Base-by-base conservation (phyloP, 2,888 invertebrate species). In the Ceriagrion tenellum region DNA sequence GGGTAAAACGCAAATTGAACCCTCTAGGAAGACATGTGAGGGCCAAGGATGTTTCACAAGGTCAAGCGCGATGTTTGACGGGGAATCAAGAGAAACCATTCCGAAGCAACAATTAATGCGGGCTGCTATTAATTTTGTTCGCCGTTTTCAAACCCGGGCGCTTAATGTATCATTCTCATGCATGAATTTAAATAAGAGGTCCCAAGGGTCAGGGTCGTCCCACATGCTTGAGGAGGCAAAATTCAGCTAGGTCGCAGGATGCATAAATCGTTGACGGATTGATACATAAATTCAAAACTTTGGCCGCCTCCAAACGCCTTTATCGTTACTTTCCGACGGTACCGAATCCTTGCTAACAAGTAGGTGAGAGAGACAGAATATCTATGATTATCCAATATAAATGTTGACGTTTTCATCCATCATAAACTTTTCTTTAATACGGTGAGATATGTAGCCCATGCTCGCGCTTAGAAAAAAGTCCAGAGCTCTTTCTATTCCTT, bases 111-210 rank as follows among this genome's bases (percentile, higher is more conserved):
- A 81, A 81, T 81, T 81, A 81, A 81, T 81, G n/a, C 81, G 13
- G 35, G 30, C 81, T 18, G 1, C 81, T 81, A 81, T 81, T 81
- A 81, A 81, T 81, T 81, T 81, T 81, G 2, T 16, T 81, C n/a
- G 81, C 81, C 81, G 35, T 35, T 81, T 81, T 18, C 81, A 13
- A 81, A 81, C 35, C 4, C 2, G 18, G 81, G 30, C 35, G 30
- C 81, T 81, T 81, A 35, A 35, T 81, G 35, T 81, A 81, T 81
- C 81, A 30, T 81, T 35, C 30, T 18, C n/a, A 81, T 81, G 81
- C 81, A 81, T 81, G 81, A 35, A 81, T 81, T 30, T 81, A 35
- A 35, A 81, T 81, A 81, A 81, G n/a, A 35, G 81, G n/a, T 35
- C 35, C 35, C 81, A 18, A 35, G 81, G 30, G 81, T 81, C 81